Percentiles rank a stretch among this genome's conserved stretches.
Evolutionary conservation across 2,113 vertebrate species (phyloP).

Genomic region (Saguinus midas): DNA sequence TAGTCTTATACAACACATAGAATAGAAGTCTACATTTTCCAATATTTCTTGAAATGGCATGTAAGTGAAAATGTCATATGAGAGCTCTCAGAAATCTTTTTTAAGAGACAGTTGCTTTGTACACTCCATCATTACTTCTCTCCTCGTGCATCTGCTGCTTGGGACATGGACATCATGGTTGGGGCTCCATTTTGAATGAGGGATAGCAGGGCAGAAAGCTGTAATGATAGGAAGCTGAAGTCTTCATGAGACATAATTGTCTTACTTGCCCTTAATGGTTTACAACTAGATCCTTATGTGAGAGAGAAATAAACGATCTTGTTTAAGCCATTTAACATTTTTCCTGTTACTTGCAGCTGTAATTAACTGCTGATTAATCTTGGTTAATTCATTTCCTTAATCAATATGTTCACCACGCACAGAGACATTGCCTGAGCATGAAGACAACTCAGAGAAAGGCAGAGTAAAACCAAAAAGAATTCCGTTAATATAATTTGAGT

Average conservation of each 20-base stretch:
- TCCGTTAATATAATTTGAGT: not conserved
- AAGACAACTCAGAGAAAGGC: not conserved
- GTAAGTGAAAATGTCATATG: not conserved
- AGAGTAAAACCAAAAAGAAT: not conserved
- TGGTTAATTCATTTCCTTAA: not conserved
- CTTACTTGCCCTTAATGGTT: not conserved
- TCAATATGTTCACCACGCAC: not conserved
- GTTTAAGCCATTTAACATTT: not conserved
- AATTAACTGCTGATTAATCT: slow-evolving; percentile 15
- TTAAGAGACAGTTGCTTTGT: not conserved
- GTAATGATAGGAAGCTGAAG: not conserved
- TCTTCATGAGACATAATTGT: not conserved
- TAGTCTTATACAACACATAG: not conserved
- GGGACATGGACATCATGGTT: not conserved
- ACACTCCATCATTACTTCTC: not conserved
- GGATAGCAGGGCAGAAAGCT: not conserved
- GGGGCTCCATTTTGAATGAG: not conserved
- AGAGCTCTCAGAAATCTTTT: not conserved
- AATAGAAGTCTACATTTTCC: not conserved
- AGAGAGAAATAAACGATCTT: not conserved
- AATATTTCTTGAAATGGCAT: not conserved
- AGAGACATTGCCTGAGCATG: not conserved
- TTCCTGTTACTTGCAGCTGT: not conserved
- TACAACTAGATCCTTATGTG: not conserved
- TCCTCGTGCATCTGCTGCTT: not conserved